Evolutionary conservation across 1,140 invertebrate species (phyloP).

Genomic region (Drosophila prosaltans): DNA sequence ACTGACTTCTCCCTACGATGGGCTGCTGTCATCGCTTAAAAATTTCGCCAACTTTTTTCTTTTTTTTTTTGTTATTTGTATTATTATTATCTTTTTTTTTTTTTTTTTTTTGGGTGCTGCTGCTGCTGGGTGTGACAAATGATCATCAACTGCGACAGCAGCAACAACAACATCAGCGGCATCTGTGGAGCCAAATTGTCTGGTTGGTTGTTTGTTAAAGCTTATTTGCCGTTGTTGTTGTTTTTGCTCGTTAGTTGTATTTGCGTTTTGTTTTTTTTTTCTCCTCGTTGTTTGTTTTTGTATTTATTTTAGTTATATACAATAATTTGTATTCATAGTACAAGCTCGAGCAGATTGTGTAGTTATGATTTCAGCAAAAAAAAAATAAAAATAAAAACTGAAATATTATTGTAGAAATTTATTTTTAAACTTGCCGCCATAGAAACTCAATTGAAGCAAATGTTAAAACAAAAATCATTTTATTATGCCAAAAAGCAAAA

Average conservation of each 20-base stretch:
- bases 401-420: slow-evolving; percentile 16
- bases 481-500: not conserved
- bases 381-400: not conserved
- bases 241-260: slow-evolving; percentile 21
- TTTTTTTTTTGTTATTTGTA: slow-evolving; percentile 50
- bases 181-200: slow-evolving; percentile 75
- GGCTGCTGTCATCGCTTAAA: slow-evolving; percentile 77
- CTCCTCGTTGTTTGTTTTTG: not conserved
- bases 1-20: not conserved
- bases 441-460: not conserved
- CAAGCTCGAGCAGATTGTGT: slow-evolving; percentile 41
- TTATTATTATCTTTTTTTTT: slow-evolving; percentile 58
- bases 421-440: slow-evolving; percentile 2
- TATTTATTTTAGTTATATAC: slow-evolving; percentile 22
- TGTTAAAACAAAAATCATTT: not conserved
- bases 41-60: slow-evolving; percentile 72
- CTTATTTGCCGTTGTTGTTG: slow-evolving; percentile 70
- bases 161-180: slow-evolving; percentile 38
- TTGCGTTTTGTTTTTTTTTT: slow-evolving; percentile 15
- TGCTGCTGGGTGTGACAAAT: slow-evolving; percentile 79
- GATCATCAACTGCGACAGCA: slow-evolving; percentile 48
- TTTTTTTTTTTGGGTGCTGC: slow-evolving; percentile 52
- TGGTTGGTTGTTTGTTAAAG: slow-evolving; percentile 75
- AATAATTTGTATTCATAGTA: slow-evolving; percentile 62
- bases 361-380: slow-evolving; percentile 13